These are phyloP conservation scores for Trachymyrmex septentrionalis DNA, from an alignment of 1,140 invertebrate genomes.

Conservation along the genomic window DNA sequence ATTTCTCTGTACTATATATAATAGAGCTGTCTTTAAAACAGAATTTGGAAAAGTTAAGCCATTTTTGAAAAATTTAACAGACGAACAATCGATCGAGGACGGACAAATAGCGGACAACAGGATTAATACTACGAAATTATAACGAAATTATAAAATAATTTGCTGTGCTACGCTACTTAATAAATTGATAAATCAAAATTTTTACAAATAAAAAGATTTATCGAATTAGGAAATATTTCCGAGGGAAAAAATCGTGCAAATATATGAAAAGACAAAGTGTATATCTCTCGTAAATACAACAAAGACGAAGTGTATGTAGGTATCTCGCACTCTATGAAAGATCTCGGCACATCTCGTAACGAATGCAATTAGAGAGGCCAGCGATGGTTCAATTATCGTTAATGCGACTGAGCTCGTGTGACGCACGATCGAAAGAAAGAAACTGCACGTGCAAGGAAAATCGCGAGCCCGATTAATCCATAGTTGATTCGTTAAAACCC, in stretches of 20 bases:
- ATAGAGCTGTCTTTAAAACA: too few species aligned
- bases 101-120: too few species aligned
- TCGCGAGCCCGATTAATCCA: constrained; percentile 74
- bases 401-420: constrained; percentile 50
- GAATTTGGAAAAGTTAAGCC: too few species aligned
- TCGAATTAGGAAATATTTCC: neutral
- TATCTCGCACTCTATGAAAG: constrained; percentile 19
- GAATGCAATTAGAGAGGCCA: constrained; percentile 71
- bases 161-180: too few species aligned
- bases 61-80: too few species aligned
- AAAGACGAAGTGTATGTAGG: neutral
- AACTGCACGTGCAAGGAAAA: constrained; percentile 51
- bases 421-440: constrained; percentile 39
- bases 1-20: too few species aligned
- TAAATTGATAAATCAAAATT: too few species aligned
- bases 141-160: too few species aligned
- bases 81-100: too few species aligned
- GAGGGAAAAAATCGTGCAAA: neutral
- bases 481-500: constrained; percentile 78
- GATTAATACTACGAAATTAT: too few species aligned
- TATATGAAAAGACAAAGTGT: neutral
- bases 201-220: too few species aligned
- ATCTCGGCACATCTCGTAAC: constrained; percentile 50
- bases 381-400: constrained; percentile 77
- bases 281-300: neutral